phyloP scores from a whole-genome alignment of 2,113 vertebrate species.

The Plecotus auritus region DNA sequence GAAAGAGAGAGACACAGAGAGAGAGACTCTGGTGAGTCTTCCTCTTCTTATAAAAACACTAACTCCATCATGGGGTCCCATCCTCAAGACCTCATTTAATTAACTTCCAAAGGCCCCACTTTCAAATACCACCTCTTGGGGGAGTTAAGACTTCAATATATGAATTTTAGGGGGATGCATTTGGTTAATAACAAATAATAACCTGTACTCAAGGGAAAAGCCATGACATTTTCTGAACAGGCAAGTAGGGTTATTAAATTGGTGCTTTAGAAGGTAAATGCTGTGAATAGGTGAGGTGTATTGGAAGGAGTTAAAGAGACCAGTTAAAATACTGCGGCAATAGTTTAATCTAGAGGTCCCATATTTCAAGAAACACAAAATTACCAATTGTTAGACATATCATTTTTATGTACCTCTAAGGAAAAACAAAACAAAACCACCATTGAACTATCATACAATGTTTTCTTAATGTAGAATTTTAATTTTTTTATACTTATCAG shows the following conservation, averaged over 20 bases:
- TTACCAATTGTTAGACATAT: neutral
- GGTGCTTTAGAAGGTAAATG: neutral
- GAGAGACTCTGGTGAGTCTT: neutral
- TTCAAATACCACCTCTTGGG: neutral
- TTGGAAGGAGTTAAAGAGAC: neutral
- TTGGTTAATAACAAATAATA: neutral
- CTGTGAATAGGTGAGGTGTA: neutral
- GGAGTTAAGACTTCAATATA: neutral
- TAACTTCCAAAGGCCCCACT: neutral
- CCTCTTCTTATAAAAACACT: neutral
- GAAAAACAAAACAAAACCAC: neutral
- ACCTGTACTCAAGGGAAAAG: neutral
- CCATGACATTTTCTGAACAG: neutral
- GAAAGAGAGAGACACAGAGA: fast-evolving
- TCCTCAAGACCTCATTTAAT: neutral
- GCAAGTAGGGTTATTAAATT: neutral
- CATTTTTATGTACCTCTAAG: neutral
- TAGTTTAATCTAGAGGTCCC: neutral
- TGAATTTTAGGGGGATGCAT: neutral
- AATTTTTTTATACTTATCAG: neutral
- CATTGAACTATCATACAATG: neutral
- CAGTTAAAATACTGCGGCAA: neutral
- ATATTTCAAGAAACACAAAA: neutral
- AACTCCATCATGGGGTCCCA: neutral
- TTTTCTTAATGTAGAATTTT: neutral